Evolutionary conservation across 2,797 vertebrate species (phyloP).

Genomic region (Diplodus puntazzo): DNA sequence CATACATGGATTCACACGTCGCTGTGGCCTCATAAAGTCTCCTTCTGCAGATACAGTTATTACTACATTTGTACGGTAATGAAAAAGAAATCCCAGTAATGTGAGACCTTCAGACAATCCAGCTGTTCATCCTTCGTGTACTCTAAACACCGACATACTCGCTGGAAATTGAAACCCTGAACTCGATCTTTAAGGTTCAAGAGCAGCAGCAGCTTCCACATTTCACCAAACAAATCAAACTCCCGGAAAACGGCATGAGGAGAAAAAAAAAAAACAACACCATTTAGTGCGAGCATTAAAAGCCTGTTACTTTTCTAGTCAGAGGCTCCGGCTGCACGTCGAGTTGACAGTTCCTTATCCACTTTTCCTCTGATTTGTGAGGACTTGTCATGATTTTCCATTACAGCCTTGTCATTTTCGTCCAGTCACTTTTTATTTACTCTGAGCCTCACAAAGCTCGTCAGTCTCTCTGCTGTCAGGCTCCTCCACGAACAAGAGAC

Average conservation of each 20-base stretch:
- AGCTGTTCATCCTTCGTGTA: too few relatives aligned
- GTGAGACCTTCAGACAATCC: neutral
- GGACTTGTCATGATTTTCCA: slow-evolving; percentile 58
- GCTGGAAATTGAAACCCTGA: neutral
- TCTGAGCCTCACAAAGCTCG: slow-evolving; percentile 47
- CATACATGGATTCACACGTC: too few relatives aligned
- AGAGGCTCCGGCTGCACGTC: neutral
- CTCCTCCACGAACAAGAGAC: slow-evolving; percentile 42
- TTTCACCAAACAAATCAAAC: slow-evolving; percentile 13
- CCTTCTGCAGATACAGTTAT: neutral
- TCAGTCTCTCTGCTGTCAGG: slow-evolving; percentile 56
- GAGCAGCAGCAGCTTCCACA: neutral
- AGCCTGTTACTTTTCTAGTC: neutral
- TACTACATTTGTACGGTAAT: neutral
- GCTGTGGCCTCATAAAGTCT: too few relatives aligned
- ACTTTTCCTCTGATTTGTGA: slow-evolving; percentile 25
- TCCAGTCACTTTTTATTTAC: slow-evolving; percentile 43
- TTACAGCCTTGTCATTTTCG: slow-evolving; percentile 47
- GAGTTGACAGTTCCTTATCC: slow-evolving; percentile 5
- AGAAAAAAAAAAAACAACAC: neutral
- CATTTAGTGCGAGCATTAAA: neutral
- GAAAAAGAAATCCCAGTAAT: neutral
- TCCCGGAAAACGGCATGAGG: neutral
- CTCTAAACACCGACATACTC: too few relatives aligned
- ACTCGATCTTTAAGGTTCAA: neutral